A percentile compares a stretch with the other conserved stretches of the same genome.
Conservation (phyloP, 1,140 invertebrate genomes). For the Drosophila eugracilis region DNA sequence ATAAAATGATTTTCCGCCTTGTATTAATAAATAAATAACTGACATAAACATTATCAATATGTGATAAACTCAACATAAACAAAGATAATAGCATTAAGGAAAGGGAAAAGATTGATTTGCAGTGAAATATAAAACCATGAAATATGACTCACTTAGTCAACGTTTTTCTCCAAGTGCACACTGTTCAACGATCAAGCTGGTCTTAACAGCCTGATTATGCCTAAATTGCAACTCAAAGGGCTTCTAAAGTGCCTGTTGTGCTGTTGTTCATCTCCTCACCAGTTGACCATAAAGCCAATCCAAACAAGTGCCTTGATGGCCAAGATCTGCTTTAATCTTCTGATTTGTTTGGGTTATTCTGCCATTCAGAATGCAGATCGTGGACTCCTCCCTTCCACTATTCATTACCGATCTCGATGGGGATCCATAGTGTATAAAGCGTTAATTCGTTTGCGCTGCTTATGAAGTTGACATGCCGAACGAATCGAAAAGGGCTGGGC, state of each 20-base stretch:
- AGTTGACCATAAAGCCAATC: constrained; percentile 40
- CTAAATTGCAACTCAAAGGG: constrained; percentile 26
- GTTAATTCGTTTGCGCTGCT: constrained; percentile 69
- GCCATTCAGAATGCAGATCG: constrained; percentile 6
- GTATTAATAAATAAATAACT: no score
- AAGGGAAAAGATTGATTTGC: no score
- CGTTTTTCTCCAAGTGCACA: neutral
- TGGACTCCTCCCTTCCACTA: neutral
- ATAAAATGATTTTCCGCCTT: no score
- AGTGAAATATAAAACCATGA: no score
- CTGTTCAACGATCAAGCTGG: neutral
- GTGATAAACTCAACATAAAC: no score
- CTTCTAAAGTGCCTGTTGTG: constrained; percentile 17
- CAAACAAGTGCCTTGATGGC: constrained; percentile 23
- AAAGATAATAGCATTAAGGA: no score
- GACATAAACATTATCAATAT: no score
- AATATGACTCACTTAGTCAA: no score
- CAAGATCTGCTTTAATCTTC: constrained; percentile 64
- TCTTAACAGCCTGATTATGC: constrained; percentile 24
- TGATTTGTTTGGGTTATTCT: constrained; percentile 37
- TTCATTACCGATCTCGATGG: constrained; percentile 62
- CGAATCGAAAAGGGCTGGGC: constrained; percentile 38
- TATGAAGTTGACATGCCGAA: constrained; percentile 72
- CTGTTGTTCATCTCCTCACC: constrained; percentile 16
- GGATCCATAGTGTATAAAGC: constrained; percentile 12